Evolutionary conservation across 2,888 invertebrate species (phyloP).

Genomic region (Scotopteryx bipunctaria): DNA sequence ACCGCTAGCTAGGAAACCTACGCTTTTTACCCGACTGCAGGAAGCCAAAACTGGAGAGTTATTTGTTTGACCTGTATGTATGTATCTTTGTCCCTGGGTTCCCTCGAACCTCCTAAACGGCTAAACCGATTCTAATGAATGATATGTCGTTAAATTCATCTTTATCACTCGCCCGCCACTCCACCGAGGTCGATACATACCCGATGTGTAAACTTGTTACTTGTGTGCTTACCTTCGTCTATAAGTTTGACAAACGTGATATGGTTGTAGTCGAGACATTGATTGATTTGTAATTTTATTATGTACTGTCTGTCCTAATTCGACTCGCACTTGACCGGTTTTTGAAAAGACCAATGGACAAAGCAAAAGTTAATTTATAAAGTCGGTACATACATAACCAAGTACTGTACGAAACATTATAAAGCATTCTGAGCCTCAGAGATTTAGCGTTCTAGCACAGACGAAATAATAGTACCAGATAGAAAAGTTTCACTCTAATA

Average conservation of each 20-base stretch:
- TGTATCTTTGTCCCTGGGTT: no score
- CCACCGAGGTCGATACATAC: no score
- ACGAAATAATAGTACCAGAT: background rate
- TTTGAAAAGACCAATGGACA: background rate
- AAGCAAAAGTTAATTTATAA: constrained; percentile 15
- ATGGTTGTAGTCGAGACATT: constrained; percentile 7
- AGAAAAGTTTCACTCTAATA: background rate
- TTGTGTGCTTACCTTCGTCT: background rate
- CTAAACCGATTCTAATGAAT: no score
- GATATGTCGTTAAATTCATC: no score
- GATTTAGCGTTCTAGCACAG: constrained; percentile 1
- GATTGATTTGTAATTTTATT: constrained; percentile 12
- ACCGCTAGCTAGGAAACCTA: no score
- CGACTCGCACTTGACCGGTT: background rate
- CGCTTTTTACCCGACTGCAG: no score
- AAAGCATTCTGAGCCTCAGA: background rate
- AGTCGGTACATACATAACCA: constrained; percentile 1
- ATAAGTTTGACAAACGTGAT: constrained; percentile 12
- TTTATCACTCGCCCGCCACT: no score
- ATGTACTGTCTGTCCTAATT: background rate
- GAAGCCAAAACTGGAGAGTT: no score
- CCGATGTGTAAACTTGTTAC: no score
- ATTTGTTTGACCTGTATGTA: no score
- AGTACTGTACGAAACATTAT: constrained; percentile 5
- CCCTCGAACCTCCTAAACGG: no score